Evolutionary conservation across 2,888 invertebrate genomes (phyloP), one percentile per base, ranked within the genome.

Genomic region (Brachyopa scutellaris): DNA sequence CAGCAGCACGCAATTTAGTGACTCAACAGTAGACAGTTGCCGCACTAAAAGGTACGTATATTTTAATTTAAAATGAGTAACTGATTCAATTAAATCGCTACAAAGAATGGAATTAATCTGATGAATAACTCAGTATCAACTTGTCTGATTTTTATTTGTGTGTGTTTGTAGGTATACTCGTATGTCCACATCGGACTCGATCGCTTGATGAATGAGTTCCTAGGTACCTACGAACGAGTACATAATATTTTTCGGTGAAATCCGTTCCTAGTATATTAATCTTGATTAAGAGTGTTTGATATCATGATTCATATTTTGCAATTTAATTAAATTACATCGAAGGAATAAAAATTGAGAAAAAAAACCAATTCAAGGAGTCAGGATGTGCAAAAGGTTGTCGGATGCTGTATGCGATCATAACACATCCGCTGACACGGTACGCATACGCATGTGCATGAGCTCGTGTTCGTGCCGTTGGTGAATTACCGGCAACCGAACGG

Each of bases 271-370:
- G 9, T n/a, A n/a, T 31, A 33, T 53, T 53, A 26, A 36, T 61
- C 45, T 42, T 26, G 53, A 72, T 72, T 62, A 53, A 62, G 33
- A 26, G 26, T 42, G 42, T 62, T 72, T 72, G 61, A 62, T 72
- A 45, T 61, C 42, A 53, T 62, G 51, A 62, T 72, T 45, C 72
- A 72, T 62, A 62, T 72, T 72, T 62, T 31, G 42, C 42, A 36
- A 72, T 72, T 61, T 53, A 53, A 72, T 72, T 62, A 72, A 62
- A 42, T 45, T 42, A 4, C 40, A 31, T 0, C 38, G 29, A 66
- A 45, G 53, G 15, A 31, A 13, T 15, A 19, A 21, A 11, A 6
- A 26, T 26, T 5, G 26, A 31, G n/a, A n/a, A 51, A 23, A 21
- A 17, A 17, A 26, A 36, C 1, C 7, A 17, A 26, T 17, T 51